phyloP scores from a whole-genome alignment of 2,888 invertebrate species.

The Poecilobothrus nobilitatus region DNA sequence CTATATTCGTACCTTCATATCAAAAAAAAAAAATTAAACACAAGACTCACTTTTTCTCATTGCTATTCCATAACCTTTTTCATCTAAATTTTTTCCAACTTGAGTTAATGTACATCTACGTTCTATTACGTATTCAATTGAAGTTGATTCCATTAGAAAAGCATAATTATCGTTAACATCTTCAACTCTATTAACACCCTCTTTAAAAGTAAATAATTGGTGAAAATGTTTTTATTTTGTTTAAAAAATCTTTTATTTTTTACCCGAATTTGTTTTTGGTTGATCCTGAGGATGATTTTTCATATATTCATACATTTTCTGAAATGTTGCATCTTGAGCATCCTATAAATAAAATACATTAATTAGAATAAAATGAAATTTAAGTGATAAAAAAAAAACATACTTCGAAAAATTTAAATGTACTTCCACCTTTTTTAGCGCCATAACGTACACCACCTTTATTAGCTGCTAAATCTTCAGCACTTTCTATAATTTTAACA shows the following conservation, averaged over 20 bases:
- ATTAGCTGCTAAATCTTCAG: slow-evolving; percentile 67
- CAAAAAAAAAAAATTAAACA: no score
- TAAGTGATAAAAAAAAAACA: not conserved
- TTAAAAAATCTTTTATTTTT: not conserved
- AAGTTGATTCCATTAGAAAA: slow-evolving; percentile 70
- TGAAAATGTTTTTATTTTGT: not conserved
- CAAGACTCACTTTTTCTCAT: slow-evolving; percentile 52
- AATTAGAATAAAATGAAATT: not conserved
- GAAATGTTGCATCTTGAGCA: slow-evolving; percentile 64
- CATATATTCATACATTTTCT: slow-evolving; percentile 78
- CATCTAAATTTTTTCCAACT: slow-evolving; percentile 56
- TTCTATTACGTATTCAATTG: slow-evolving; percentile 63
- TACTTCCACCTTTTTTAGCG: slow-evolving; percentile 73
- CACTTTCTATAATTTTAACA: slow-evolving; percentile 62
- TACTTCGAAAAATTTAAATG: slow-evolving; percentile 81
- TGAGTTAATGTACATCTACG: slow-evolving; percentile 55
- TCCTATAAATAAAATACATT: slow-evolving; percentile 45
- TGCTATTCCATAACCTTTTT: slow-evolving; percentile 66
- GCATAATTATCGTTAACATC: slow-evolving; percentile 55
- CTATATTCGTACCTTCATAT: no score
- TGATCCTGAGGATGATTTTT: slow-evolving; percentile 51
- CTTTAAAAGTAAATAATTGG: slow-evolving; percentile 21
- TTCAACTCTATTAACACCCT: slow-evolving; percentile 48
- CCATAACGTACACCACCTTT: slow-evolving; percentile 79
- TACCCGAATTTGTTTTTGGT: slow-evolving; percentile 42